Base-by-base conservation (phyloP, 1,140 invertebrate species). In the Trachelipus rathkii region DNA sequence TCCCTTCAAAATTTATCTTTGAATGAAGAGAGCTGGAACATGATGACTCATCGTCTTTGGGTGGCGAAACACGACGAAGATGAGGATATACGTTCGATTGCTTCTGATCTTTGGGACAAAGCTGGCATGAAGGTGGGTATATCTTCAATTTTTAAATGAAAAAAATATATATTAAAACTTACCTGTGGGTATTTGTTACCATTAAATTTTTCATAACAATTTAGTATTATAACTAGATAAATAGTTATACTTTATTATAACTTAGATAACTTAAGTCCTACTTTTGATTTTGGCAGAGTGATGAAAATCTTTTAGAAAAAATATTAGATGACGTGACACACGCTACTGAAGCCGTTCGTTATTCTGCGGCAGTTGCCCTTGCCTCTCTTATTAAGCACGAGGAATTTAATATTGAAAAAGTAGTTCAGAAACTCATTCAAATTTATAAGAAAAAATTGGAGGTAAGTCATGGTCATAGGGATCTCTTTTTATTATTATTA, bases 1-100 rank as follows among this genome's bases (percentile, higher is more conserved):
- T 87, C 78, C 68, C 71, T 81, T 43, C 74, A 73, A 43, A 72
- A 75, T 21, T 23, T 77, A 72, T 76, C 74, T 13, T 67, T 68
- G 72, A 74, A 79, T 19, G 23, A 67, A 10, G 80, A 78, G 44
- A 74, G 68, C 3, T 73, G 76, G 67, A 66, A 75, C 53, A 72
- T 60, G 24, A 74, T 81, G 21, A 71, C 72, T n/a, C 79, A 81
- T 45, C 21, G 79, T 9, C 77, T 81, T 5, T 81, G 79, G 79
- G 79, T 81, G 21, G 79, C 77, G 10, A 78, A 75, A 24, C 72
- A 78, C 68, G 79, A 81, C 69, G 69, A 78, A n/a, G 72, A 77
- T 43, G 79, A 81, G 5, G 75, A 77, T n/a, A 76, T 81, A 13
- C 72, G 74, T 11, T 24, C 33, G 10, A 74, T 81, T 5, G 79